These are phyloP conservation scores for Actinemys pallida DNA, from an alignment of 2,113 vertebrate species.

Conservation along the genomic window DNA sequence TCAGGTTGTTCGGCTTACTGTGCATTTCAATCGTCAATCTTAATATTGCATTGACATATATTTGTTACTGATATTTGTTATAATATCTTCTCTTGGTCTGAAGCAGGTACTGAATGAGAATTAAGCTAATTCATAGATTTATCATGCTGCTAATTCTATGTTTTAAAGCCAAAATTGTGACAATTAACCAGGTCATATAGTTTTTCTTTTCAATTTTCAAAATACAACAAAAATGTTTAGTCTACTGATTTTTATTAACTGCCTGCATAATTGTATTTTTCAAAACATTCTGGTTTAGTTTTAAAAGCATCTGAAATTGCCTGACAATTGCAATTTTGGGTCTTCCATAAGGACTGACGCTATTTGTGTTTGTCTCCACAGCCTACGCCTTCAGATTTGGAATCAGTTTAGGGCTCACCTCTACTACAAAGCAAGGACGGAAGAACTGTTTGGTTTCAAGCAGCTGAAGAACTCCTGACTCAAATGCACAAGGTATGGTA, in stretches of 20 bases:
- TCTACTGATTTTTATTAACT: not conserved
- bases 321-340: not conserved
- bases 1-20: not conserved
- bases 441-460: not conserved
- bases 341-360: not conserved
- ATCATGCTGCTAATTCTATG: not conserved
- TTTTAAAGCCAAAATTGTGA: not conserved
- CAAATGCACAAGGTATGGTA: not conserved
- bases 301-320: not conserved
- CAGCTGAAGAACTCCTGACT: conserved; percentile 29
- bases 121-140: not conserved
- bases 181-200: not conserved
- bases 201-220: not conserved
- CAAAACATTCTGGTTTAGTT: not conserved
- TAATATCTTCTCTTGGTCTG: not conserved
- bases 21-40: not conserved
- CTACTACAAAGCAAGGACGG: not conserved
- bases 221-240: not conserved
- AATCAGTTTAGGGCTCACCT: not conserved
- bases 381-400: not conserved
- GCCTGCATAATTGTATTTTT: not conserved
- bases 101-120: not conserved
- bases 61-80: not conserved
- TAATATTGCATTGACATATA: not conserved
- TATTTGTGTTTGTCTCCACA: not conserved